Evolutionary conservation across 2,888 invertebrate genomes (phyloP).

Genomic region (Eupeodes luniger): DNA sequence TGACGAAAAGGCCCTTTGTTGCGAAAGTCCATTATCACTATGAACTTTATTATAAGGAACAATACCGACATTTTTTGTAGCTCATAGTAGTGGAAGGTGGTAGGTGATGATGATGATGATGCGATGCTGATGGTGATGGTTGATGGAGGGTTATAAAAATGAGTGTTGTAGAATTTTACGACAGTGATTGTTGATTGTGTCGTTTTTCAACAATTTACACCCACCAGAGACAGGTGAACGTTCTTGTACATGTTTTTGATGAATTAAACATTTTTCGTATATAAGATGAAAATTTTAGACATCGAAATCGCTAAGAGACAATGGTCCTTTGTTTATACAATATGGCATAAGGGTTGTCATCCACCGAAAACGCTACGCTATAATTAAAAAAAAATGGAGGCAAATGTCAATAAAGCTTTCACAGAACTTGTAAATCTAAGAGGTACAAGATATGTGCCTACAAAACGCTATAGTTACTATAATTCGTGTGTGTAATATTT

Average conservation of each 20-base stretch:
- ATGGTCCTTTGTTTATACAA: too few species aligned
- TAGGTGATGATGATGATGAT: not conserved
- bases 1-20: not conserved
- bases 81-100: not conserved
- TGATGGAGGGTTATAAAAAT: conserved; percentile 1
- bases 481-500: too few species aligned
- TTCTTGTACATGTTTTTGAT: too few species aligned
- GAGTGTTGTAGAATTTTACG: conserved; percentile 37
- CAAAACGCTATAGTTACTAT: too few species aligned
- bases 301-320: too few species aligned
- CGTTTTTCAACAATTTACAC: conserved; percentile 65
- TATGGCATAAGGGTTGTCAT: too few species aligned
- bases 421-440: too few species aligned
- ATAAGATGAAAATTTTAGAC: too few species aligned
- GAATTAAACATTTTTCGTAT: too few species aligned
- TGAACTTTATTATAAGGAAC: not conserved
- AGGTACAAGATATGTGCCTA: too few species aligned
- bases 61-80: not conserved
- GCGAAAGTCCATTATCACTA: conserved; percentile 4
- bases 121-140: not conserved
- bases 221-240: conserved; percentile 28
- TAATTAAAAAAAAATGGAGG: too few species aligned
- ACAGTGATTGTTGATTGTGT: conserved; percentile 59
- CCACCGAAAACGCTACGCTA: too few species aligned
- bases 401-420: not conserved